Percentiles rank a stretch among this genome's conserved stretches.
Evolutionary conservation across 2,888 invertebrate genomes (phyloP).

Genomic region (Agriopis aurantiaria): DNA sequence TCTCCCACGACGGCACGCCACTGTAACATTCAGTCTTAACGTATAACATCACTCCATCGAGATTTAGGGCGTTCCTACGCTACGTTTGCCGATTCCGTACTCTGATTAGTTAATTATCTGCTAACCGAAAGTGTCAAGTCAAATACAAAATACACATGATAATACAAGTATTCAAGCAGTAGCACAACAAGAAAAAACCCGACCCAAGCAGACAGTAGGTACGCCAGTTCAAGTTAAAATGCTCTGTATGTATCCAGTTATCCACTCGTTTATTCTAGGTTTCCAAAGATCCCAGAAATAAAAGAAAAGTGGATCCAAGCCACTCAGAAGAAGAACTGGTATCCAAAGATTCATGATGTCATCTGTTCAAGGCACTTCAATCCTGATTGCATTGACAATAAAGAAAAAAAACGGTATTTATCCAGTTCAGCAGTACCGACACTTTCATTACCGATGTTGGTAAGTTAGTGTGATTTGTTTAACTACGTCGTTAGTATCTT

Average conservation of each 20-base stretch:
- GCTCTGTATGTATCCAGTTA: not conserved
- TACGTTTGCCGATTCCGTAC: too few species aligned
- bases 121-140: too few species aligned
- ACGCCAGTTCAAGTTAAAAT: not conserved
- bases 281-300: constrained; percentile 7
- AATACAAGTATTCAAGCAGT: too few species aligned
- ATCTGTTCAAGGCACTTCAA: constrained; percentile 21
- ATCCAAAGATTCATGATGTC: not conserved
- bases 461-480: not conserved
- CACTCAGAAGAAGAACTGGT: constrained; percentile 7
- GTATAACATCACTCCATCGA: too few species aligned
- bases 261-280: constrained; percentile 11
- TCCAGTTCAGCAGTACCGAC: constrained; percentile 16
- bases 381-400: constrained; percentile 3
- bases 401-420: constrained; percentile 6
- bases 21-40: too few species aligned
- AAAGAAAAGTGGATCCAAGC: constrained; percentile 16
- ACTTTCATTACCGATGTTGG: constrained; percentile 3
- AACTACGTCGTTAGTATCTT: too few species aligned
- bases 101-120: too few species aligned
- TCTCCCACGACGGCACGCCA: too few species aligned
- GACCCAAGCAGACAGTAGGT: too few species aligned
- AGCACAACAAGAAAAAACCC: too few species aligned
- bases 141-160: too few species aligned
- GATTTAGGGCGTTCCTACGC: too few species aligned